Conservation (phyloP, 2,888 invertebrate species). For the Ormyrus rosae region DNA sequence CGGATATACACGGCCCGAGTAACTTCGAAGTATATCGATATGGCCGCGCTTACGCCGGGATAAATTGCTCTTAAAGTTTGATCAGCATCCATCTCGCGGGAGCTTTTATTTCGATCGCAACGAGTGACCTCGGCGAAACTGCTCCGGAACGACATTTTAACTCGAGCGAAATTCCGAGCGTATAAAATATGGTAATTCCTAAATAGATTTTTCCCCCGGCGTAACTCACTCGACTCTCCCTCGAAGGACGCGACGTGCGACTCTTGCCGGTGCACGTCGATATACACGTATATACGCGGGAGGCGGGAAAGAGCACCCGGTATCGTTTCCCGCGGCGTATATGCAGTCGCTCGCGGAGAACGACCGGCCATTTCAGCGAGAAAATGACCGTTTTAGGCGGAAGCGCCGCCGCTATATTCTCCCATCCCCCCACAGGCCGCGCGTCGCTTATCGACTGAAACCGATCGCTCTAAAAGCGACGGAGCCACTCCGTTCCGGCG, state of each 20-base stretch:
- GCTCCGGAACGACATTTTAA: constrained; percentile 17
- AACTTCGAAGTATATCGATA: too few species aligned
- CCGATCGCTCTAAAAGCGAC: constrained; percentile 59
- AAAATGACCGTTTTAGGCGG: constrained; percentile 64
- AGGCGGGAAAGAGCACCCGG: neutral
- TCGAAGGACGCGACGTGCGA: neutral
- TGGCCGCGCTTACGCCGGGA: too few species aligned
- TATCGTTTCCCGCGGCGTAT: constrained; percentile 2
- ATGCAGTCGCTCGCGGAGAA: constrained; percentile 8
- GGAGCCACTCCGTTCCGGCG: neutral
- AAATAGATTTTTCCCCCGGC: constrained; percentile 36
- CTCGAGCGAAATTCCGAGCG: constrained; percentile 38
- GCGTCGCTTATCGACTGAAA: constrained; percentile 62
- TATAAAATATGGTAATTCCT: constrained; percentile 35
- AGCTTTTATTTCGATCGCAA: too few species aligned
- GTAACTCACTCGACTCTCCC: constrained; percentile 21
- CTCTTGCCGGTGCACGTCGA: too few species aligned
- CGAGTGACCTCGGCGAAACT: too few species aligned
- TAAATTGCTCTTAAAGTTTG: neutral
- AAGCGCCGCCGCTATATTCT: constrained; percentile 58
- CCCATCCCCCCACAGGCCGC: neutral
- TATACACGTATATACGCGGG: neutral
- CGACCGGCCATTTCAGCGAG: constrained; percentile 46
- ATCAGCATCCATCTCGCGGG: neutral
- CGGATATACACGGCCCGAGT: too few species aligned